Base-by-base conservation (phyloP, 2,797 vertebrate species). In the Mus caroli region DNA sequence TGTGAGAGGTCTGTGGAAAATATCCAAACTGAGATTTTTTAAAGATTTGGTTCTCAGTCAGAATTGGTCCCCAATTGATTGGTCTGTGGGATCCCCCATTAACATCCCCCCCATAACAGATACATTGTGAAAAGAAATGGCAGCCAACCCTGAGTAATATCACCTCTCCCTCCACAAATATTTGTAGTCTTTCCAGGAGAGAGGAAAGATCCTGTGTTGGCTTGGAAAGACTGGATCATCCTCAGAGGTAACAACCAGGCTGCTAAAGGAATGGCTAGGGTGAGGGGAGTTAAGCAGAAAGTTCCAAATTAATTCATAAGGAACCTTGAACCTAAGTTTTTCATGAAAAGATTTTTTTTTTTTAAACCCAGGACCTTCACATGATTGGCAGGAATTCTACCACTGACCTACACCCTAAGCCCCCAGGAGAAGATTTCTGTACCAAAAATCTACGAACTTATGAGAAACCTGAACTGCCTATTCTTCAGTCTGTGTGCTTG, bases 281-380 rank as follows among this genome's bases (percentile, higher is more conserved):
- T 78, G 71, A 94, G 28, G 22, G 34, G 12, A 85, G 79, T 92
- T 94, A 86, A 62, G 56, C 28, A 75, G 71, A 85, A 97, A 94
- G 26, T 83, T 40, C 50, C 20, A 92, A 10, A 91, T 84, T 93
- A 71, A 62, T n/a, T 96, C 31, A 28, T 60, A 40, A 52, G 43
- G 37, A 87, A 87, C 4, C 79, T 87, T 58, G 24, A 37, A 92
- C 37, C 37, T 69, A 94, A 67, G 10, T 67, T 40, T 91, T 56
- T 94, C 40, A 76, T 77, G 69, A 90, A 88, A 91, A 15, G 26
- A 83, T 76, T 90, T 75, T 78, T 69, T 69, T 62, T 77, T 62
- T 9, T 22, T 7, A 46, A 46, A 54, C 3, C n/a, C 62, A 90
- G 10, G n/a, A 17, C 26, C 26, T 80, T 80, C 34, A 69, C 28